These are phyloP conservation scores for Cyanoramphus novaezelandiae DNA, from an alignment of 2,113 vertebrate species.

Conservation along the genomic window DNA sequence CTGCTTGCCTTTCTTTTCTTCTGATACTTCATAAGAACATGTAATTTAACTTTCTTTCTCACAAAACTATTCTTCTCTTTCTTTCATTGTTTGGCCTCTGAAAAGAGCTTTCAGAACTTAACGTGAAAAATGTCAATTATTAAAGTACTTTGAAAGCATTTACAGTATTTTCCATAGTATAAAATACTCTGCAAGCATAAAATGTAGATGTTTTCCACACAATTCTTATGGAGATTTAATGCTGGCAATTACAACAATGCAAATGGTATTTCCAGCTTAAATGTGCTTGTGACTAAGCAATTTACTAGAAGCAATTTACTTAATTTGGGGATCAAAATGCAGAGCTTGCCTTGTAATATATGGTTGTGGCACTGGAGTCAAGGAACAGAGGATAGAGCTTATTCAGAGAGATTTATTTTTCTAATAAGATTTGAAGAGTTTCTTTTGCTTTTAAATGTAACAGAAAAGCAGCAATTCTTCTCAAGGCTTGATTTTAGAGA, in stretches of 20 bases:
- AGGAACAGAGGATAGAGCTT: not conserved
- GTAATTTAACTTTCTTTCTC: not conserved
- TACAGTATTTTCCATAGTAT: not conserved
- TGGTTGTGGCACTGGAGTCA: not conserved
- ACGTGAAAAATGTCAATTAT: not conserved
- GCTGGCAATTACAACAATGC: not conserved
- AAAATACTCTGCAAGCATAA: not conserved
- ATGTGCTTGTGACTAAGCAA: not conserved
- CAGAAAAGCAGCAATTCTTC: conserved; percentile 1
- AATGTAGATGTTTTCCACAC: not conserved
- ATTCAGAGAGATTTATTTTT: conserved; percentile 24
- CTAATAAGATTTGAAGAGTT: conserved; percentile 15
- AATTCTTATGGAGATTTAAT: not conserved
- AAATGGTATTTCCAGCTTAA: not conserved
- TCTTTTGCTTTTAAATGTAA: not conserved
- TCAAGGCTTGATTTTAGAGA: not conserved
- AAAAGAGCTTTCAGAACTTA: not conserved
- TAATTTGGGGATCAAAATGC: not conserved
- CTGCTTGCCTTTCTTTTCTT: not conserved
- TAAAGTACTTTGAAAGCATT: not conserved
- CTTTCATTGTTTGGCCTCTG: not conserved
- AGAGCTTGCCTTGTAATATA: not conserved
- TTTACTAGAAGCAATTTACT: conserved; percentile 3
- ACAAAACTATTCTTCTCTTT: not conserved
- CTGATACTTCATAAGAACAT: not conserved